Evolutionary conservation across 1,140 invertebrate species (phyloP), one percentile per base, ranked within the genome.

Genomic region (Cyphomyrmex costatus): DNA sequence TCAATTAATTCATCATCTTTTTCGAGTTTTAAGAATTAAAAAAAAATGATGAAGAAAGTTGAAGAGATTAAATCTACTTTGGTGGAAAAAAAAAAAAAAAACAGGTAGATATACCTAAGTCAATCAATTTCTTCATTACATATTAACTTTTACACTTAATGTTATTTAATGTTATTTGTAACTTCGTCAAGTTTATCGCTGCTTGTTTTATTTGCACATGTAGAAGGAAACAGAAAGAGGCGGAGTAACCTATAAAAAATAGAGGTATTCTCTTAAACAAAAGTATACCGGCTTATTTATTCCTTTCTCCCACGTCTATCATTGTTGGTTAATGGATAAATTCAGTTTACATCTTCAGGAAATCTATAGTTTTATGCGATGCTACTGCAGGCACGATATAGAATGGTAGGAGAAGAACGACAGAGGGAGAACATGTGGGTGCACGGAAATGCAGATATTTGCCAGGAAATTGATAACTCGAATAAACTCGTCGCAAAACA

Each of bases 381-480:
- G 53, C 58, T n/a, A 21, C 27, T 21, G 24, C 30, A 21, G 51
- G 33, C 36, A 24, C 33, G 27, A 30, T 68, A 68, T 2, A 68
- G 78, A 82, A 61, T 46, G 71, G 42, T 51, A 19, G 42, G 36
- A 19, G 68, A 58, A 79, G 56, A 21, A 21, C 1, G 76, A 30
- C 76, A 56, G 46, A 70, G 76, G 71, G 70, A 30, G 74, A 87
- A 71, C 33, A 21, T n/a, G 60, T 80, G 76, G 46, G 58, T 33
- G 74, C 61, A 65, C 91, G 93, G 93, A 94, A 92, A 94, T 93
- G 92, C 92, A 94, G 93, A 94, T 94, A 94, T 94, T 94, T 94
- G 94, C 94, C 93, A 94, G 94, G 94, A 94, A 95, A 95, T 95
- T 94, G 94, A 94, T 95, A 95, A 94, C 94, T 93, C 93, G 93